A percentile compares a stretch with the other conserved stretches of the same genome.
Conservation (phyloP, 2,113 vertebrate species). For the Aegithalos caudatus region DNA sequence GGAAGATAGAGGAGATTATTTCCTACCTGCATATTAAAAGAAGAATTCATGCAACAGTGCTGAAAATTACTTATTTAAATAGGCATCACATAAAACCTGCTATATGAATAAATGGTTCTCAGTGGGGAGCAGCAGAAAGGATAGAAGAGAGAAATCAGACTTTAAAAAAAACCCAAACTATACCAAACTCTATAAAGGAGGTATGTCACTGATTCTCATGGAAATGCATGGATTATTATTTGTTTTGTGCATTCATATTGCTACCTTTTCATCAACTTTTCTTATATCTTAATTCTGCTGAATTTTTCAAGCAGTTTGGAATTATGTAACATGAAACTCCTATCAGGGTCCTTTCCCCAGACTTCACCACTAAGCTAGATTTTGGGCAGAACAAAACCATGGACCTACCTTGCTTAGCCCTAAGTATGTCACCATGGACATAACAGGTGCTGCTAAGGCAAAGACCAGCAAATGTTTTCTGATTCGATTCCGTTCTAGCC, state of each 20-base stretch:
- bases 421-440: constrained; percentile 93
- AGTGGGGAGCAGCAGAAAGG: not conserved
- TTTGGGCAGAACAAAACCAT: not conserved
- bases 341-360: not conserved
- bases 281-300: not conserved
- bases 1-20: not conserved
- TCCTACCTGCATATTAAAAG: not conserved
- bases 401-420: constrained; percentile 91
- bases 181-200: not conserved
- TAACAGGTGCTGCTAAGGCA: constrained; percentile 89
- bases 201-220: not conserved
- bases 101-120: not conserved
- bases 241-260: not conserved
- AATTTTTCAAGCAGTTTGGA: not conserved
- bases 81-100: not conserved
- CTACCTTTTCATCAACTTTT: not conserved
- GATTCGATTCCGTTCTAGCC: constrained; percentile 95
- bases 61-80: not conserved
- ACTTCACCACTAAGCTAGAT: not conserved
- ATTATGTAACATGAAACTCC: not conserved
- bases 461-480: constrained; percentile 96
- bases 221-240: not conserved
- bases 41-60: not conserved
- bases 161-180: not conserved
- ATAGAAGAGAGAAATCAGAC: not conserved